Conservation (phyloP, 1,140 invertebrate species). For the Drosophila fuyamai region DNA sequence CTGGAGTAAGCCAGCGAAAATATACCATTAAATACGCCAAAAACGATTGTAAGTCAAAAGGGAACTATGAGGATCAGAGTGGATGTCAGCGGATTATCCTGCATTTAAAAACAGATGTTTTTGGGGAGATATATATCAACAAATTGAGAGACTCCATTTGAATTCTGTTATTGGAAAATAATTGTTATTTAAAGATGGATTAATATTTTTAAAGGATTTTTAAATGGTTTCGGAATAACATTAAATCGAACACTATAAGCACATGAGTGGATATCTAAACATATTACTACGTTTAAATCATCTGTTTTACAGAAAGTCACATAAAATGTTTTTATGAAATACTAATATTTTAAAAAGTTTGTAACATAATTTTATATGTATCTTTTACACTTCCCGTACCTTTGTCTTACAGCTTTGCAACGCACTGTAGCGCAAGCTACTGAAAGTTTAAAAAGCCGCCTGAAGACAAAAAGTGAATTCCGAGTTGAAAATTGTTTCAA, state of each 20-base stretch:
- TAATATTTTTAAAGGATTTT: too few species aligned
- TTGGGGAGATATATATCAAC: not conserved
- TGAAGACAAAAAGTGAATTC: constrained; percentile 41
- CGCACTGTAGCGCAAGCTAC: constrained; percentile 19
- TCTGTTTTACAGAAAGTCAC: too few species aligned
- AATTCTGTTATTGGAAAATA: not conserved
- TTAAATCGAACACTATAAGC: too few species aligned
- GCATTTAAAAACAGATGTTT: constrained; percentile 7
- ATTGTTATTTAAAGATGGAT: too few species aligned
- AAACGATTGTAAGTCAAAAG: constrained; percentile 26
- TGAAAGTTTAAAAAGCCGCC: not conserved
- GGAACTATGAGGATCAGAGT: constrained; percentile 23
- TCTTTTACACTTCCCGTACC: not conserved
- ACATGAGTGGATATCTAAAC: too few species aligned
- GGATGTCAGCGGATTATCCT: constrained; percentile 4
- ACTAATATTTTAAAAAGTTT: too few species aligned
- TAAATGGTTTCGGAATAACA: too few species aligned
- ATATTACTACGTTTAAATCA: too few species aligned
- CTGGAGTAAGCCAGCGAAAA: constrained; percentile 3
- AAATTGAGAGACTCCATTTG: not conserved
- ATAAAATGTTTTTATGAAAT: too few species aligned
- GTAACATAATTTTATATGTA: too few species aligned
- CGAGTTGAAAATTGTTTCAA: constrained; percentile 59
- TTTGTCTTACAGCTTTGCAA: constrained; percentile 2
- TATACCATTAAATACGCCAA: constrained; percentile 11